Evolutionary conservation across 2,888 invertebrate genomes (phyloP), one percentile per base, ranked within the genome.

Genomic region (Clunio marinus): DNA sequence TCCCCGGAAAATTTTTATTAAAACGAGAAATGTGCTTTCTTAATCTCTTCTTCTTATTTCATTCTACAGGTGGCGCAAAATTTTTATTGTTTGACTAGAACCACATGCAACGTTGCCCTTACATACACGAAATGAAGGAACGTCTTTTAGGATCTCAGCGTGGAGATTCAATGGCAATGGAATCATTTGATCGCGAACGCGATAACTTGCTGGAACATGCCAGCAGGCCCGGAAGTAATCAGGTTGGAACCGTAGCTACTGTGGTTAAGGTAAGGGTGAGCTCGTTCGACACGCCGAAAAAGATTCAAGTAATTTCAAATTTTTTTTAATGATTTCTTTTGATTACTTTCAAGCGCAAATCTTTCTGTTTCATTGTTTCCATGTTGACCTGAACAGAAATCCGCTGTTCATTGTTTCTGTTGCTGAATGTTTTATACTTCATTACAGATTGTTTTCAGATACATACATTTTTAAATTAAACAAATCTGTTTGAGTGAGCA

Each of bases 101-200:
- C 22, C 32, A 69, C 35, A 69, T 69, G 62, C 62, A 69, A 32
- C 27, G 91, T 81, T 92, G 91, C 83, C 92, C 92, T 76, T 92
- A 92, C 83, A 88, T 92, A 81, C 90, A 91, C 84, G 92, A 92
- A 86, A 92, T 92, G 92, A 91, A 91, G 83, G 91, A 92, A 86
- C 88, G 92, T 76, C 83, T 92, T 81, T 84, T 92, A 74, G 88
- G 88, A 76, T 86, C 88, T 76, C 83, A 83, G 57, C 58, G 83
- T 70, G 84, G 86, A 72, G 85, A 88, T 77, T 84, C 84, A 76
- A 79, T 84, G 75, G 84, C 85, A 73, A 81, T 85, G 81, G 85
- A 84, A 75, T 81, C 82, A 74, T 80, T 84, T 75, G 81, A 82
- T 76, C 79, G 82, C 69, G 83, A 82, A 74, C 77, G 77, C 73